Evolutionary conservation across 2,113 vertebrate genomes (phyloP).

Genomic region (Tricholaema leucomelas): DNA sequence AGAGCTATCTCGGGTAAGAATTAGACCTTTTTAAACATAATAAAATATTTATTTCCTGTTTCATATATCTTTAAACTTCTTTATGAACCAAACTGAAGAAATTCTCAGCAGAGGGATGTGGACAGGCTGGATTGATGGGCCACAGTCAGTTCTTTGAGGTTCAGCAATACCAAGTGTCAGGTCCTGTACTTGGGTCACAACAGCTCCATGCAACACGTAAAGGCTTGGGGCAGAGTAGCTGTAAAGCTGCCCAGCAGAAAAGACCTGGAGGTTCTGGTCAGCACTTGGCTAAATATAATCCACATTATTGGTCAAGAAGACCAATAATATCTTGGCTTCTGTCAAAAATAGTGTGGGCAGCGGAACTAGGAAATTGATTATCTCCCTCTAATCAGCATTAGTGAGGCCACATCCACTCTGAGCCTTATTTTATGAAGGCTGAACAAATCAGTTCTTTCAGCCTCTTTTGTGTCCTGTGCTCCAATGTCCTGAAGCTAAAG

Average conservation of each 20-base stretch:
- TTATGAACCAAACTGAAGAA: not conserved
- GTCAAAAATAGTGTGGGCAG: not conserved
- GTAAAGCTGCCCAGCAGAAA: rapidly evolving
- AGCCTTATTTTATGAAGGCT: not conserved
- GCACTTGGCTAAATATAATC: not conserved
- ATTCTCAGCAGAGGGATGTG: not conserved
- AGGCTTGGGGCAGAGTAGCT: not conserved
- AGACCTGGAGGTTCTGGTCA: not conserved
- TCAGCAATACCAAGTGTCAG: not conserved
- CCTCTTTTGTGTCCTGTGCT: not conserved
- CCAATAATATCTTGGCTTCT: not conserved
- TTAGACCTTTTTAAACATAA: not conserved
- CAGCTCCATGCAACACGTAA: not conserved
- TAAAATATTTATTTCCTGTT: not conserved
- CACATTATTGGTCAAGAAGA: not conserved
- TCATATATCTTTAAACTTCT: not conserved
- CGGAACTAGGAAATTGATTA: too few relatives aligned
- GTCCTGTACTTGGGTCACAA: not conserved
- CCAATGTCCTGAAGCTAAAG: not conserved
- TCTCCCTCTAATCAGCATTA: not conserved
- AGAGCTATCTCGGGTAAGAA: constrained; percentile 80
- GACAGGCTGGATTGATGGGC: not conserved
- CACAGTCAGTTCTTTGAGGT: rapidly evolving
- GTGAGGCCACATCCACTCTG: not conserved
- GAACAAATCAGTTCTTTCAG: not conserved